A percentile compares a stretch with the other conserved stretches of the same genome.
These are phyloP conservation scores for Condylostylus longicornis DNA, from an alignment of 1,140 invertebrate genomes.

Conservation along the genomic window DNA sequence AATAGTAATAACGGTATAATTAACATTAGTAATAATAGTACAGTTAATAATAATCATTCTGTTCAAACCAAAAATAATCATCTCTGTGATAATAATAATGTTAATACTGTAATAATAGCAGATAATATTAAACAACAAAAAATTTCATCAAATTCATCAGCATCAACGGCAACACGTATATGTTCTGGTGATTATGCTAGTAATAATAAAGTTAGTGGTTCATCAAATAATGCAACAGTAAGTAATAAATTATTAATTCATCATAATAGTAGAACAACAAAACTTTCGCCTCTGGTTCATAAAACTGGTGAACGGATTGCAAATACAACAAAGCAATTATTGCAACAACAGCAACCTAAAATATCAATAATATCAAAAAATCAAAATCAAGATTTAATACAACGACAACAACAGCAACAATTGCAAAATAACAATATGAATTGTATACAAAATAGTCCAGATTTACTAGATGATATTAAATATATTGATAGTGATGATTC, in stretches of 20 bases:
- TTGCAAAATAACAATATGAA: constrained; percentile 5
- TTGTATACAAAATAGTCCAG: constrained; percentile 2
- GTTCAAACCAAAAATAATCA: too few species aligned
- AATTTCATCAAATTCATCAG: too few species aligned
- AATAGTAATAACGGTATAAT: not conserved
- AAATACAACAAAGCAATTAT: constrained; percentile 1
- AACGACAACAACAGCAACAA: constrained; percentile 3
- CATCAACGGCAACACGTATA: constrained; percentile 6
- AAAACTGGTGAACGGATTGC: not conserved
- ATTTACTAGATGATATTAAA: constrained; percentile 18
- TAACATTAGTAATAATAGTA: constrained; percentile 1
- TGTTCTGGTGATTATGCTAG: constrained; percentile 23
- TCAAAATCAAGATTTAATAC: not conserved
- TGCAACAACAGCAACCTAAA: constrained; percentile 2
- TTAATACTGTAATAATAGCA: too few species aligned
- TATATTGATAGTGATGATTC: constrained; percentile 29
- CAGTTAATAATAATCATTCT: too few species aligned
- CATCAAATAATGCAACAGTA: constrained; percentile 11
- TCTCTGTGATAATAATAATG: too few species aligned
- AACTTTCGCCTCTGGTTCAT: not conserved
- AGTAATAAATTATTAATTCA: not conserved
- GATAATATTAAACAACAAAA: too few species aligned
- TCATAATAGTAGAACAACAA: not conserved
- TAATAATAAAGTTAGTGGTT: constrained; percentile 20
- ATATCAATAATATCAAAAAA: not conserved